A percentile compares a stretch with the other conserved stretches of the same genome.
phyloP scores from a whole-genome alignment of 2,113 vertebrate genomes.

The Bucco capensis region DNA sequence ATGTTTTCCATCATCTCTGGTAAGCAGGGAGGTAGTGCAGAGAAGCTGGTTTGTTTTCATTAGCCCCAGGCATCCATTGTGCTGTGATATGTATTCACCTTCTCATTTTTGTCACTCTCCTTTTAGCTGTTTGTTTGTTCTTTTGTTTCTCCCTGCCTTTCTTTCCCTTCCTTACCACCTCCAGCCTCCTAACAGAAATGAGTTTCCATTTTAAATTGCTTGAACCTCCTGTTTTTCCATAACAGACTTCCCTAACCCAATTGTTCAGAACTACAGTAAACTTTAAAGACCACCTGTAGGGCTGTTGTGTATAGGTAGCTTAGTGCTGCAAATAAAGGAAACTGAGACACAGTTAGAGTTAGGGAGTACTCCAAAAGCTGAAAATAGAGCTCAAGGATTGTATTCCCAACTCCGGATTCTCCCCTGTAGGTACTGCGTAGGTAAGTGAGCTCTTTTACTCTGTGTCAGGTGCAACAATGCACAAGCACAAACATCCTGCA shows the following conservation, averaged over 20 bases:
- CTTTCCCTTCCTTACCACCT: background rate
- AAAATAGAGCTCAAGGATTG: background rate
- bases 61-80: background rate
- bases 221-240: background rate
- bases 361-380: background rate
- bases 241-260: background rate
- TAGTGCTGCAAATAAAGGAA: background rate
- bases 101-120: background rate
- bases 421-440: background rate
- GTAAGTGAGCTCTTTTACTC: background rate
- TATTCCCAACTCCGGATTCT: background rate
- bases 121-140: background rate
- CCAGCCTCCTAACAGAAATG: background rate
- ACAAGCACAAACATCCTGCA: background rate
- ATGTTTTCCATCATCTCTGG: slow-evolving; percentile 61
- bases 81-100: background rate
- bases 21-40: slow-evolving; percentile 4
- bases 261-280: background rate
- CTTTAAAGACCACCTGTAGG: slow-evolving; percentile 5
- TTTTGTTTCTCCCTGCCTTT: background rate
- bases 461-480: background rate
- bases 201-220: background rate
- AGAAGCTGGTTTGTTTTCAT: background rate
- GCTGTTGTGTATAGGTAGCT: background rate
- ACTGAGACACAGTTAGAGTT: background rate